Conservation (phyloP, 2,113 vertebrate species). For the Ammodytes marinus region DNA sequence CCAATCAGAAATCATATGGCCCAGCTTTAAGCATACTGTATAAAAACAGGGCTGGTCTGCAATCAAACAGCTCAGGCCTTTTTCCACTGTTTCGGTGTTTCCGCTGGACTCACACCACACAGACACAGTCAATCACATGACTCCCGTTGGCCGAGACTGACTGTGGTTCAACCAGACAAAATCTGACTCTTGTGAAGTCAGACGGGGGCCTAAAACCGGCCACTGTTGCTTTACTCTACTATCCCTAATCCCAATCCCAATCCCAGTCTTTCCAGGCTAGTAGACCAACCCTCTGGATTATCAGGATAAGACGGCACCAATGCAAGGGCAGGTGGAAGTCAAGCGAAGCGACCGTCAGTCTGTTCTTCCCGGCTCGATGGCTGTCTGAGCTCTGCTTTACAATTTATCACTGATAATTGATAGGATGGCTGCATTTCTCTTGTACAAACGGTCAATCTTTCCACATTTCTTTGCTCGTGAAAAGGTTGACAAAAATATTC, state of each 20-base stretch:
- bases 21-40: no score
- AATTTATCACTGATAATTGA: not conserved
- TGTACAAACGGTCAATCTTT: not conserved
- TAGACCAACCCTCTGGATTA: constrained; percentile 65
- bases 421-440: not conserved
- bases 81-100: not conserved
- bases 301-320: constrained; percentile 43
- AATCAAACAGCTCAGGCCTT: not conserved
- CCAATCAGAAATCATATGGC: no score
- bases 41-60: no score
- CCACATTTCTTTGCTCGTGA: not conserved
- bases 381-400: not conserved
- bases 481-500: not conserved
- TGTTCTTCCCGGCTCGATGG: constrained; percentile 36
- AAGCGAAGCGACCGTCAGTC: constrained; percentile 31
- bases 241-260: constrained; percentile 59
- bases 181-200: not conserved
- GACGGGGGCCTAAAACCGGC: constrained; percentile 16
- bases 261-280: constrained; percentile 27
- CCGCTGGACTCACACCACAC: not conserved
- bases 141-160: not conserved
- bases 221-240: constrained; percentile 41
- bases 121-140: not conserved
- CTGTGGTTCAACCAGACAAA: constrained; percentile 15
- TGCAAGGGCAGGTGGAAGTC: constrained; percentile 49